Evolutionary conservation across 2,888 invertebrate genomes (phyloP), one percentile per base, ranked within the genome.

Genomic region (Eretmocerus hayati): DNA sequence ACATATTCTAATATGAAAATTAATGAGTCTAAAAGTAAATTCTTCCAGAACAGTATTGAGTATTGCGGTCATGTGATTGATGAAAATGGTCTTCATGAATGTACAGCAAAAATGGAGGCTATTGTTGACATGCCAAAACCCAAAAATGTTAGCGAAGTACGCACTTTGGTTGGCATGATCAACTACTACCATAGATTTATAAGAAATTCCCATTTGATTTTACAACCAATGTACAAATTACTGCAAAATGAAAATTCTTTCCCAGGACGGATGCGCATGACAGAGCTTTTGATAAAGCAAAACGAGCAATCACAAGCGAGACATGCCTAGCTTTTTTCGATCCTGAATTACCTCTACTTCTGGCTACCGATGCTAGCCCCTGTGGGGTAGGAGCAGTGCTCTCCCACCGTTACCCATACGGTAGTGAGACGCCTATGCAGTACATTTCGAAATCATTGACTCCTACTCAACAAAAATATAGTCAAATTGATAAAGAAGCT

Each of bases 111-210:
- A 42, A 40, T 51, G 13, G 42, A 46, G 3, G 39, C 48, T 3
- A 16, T 59, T 48, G 52, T 58, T 60, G 8, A 60, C 58, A 32
- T 62, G 57, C 16, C 33, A 39, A 9, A 49, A 56, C 52, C 51
- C 1, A 42, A 19, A 39, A 45, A 20, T 33, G 46, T 2, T 54
- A 51, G n/a, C n/a, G n/a, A n/a, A n/a, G n/a, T n/a, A n/a, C n/a
- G n/a, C n/a, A n/a, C n/a, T n/a, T n/a, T n/a, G 4, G 37, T 55
- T 4, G 48, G 47, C 2, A 46, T 52, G 32, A 32, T 54, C 9
- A n/a, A n/a, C n/a, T n/a, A n/a, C n/a, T n/a, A n/a, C n/a, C n/a
- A n/a, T n/a, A n/a, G n/a, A n/a, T n/a, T n/a, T n/a, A n/a, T n/a
- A n/a, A n/a, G n/a, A n/a, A n/a, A 50, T 4, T 18, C 45, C 21